Conservation (phyloP, 2,113 vertebrate species). For the Anguilla japonica region DNA sequence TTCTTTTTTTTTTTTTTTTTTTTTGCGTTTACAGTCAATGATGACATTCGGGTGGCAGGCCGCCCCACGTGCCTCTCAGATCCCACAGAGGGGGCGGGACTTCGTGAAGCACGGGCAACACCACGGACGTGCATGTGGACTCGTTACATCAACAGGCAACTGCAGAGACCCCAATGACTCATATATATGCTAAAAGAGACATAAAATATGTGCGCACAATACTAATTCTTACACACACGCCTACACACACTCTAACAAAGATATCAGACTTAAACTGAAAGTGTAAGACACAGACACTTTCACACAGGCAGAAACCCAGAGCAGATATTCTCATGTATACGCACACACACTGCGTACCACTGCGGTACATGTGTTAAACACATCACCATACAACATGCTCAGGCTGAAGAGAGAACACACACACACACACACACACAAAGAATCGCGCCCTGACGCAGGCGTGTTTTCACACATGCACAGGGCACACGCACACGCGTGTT, state of each 20-base stretch:
- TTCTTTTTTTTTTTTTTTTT: conserved; percentile 47
- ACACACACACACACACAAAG: background rate
- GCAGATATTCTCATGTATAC: conserved; percentile 19
- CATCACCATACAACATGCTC: background rate
- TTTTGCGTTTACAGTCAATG: conserved; percentile 67
- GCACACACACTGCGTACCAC: background rate
- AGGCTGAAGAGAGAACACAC: background rate
- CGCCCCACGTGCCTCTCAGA: conserved; percentile 46
- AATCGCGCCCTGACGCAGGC: background rate
- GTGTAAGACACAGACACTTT: background rate
- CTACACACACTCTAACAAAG: background rate
- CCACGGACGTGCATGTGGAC: background rate
- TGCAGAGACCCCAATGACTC: background rate
- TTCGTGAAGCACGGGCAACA: background rate
- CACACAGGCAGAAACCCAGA: background rate
- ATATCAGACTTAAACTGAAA: background rate
- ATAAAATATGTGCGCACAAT: background rate
- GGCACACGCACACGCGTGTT: background rate
- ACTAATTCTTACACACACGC: background rate
- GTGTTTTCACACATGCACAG: conserved; percentile 9
- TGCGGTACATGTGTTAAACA: background rate
- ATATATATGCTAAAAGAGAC: background rate
- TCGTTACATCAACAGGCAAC: background rate
- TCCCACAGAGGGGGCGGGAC: conserved; percentile 18
- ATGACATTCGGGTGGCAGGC: conserved; percentile 74